These are phyloP conservation scores for Macrostomum lignano DNA, from an alignment of 1,140 invertebrate species.

Conservation along the genomic window DNA sequence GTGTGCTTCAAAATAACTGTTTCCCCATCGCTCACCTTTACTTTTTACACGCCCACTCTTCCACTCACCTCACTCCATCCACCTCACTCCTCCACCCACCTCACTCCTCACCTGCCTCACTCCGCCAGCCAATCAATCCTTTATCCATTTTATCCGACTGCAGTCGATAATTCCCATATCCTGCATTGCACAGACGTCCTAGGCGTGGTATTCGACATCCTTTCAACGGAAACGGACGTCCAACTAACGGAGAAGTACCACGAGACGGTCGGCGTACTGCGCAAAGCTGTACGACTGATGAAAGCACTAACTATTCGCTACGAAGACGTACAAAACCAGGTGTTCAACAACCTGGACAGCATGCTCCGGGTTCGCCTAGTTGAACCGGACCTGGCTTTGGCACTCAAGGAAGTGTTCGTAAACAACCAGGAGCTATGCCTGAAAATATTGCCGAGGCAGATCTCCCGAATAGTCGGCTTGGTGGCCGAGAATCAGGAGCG, in stretches of 20 bases:
- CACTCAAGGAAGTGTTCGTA: slow-evolving; percentile 7
- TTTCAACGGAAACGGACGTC: slow-evolving; percentile 20
- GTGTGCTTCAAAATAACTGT: no score
- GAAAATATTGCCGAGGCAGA: slow-evolving; percentile 9
- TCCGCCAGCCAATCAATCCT: no score
- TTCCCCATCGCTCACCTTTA: no score
- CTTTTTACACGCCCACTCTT: no score
- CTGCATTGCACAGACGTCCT: slow-evolving; percentile 15
- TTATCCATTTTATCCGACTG: no score
- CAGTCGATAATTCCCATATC: no score
- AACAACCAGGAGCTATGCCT: slow-evolving; percentile 9
- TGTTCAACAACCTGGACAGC: slow-evolving; percentile 8
- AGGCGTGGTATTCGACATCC: slow-evolving; percentile 15
- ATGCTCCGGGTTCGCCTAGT: slow-evolving; percentile 14
- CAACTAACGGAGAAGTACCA: slow-evolving; percentile 12
- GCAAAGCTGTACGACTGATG: slow-evolving; percentile 15
- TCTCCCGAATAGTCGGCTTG: slow-evolving; percentile 9
- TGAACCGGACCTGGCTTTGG: slow-evolving; percentile 13
- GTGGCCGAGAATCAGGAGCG: slow-evolving; percentile 7
- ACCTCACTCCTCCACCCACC: no score
- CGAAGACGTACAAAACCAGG: slow-evolving; percentile 2
- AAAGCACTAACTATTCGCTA: slow-evolving; percentile 12
- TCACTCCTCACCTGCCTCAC: no score
- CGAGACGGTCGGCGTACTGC: slow-evolving; percentile 12
- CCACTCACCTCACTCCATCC: no score